These are phyloP conservation scores for Triplophysa dalaica DNA, from an alignment of 2,113 vertebrate genomes.

Conservation along the genomic window DNA sequence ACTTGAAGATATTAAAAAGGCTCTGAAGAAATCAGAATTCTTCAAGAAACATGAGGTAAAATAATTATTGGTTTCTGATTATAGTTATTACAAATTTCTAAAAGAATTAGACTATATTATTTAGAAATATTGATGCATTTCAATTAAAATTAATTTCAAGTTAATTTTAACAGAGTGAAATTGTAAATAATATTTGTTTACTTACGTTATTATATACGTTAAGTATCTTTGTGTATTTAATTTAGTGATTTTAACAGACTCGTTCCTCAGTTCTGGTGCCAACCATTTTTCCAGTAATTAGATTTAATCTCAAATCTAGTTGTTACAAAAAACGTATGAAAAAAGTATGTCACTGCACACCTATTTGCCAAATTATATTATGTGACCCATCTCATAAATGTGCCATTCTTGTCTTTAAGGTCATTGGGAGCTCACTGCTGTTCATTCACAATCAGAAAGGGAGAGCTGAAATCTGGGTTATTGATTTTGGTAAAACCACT, in stretches of 20 bases:
- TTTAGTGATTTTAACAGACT: no score
- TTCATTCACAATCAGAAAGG: constrained; percentile 92
- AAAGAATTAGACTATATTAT: background rate
- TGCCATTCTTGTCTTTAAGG: constrained; percentile 66
- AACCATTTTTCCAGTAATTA: no score
- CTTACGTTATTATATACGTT: no score
- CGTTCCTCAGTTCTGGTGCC: no score
- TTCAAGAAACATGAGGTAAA: constrained; percentile 93
- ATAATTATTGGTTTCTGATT: background rate
- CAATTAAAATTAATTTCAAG: no score
- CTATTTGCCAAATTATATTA: background rate
- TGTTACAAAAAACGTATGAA: no score
- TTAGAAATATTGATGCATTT: background rate
- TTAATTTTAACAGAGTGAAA: no score
- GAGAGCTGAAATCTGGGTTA: constrained; percentile 91
- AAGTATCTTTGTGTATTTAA: no score
- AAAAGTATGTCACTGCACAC: no score
- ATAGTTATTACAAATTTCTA: background rate
- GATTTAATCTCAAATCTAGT: no score
- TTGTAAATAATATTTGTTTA: no score
- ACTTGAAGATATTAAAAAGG: constrained; percentile 84
- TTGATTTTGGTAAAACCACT: constrained; percentile 97
- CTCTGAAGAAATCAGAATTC: constrained; percentile 88
- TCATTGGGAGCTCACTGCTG: constrained; percentile 97
- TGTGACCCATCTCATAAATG: background rate